A percentile compares a stretch with the other conserved stretches of the same genome.
Conservation (phyloP, 1,140 invertebrate species). For the Aphelinus atriplicis region DNA sequence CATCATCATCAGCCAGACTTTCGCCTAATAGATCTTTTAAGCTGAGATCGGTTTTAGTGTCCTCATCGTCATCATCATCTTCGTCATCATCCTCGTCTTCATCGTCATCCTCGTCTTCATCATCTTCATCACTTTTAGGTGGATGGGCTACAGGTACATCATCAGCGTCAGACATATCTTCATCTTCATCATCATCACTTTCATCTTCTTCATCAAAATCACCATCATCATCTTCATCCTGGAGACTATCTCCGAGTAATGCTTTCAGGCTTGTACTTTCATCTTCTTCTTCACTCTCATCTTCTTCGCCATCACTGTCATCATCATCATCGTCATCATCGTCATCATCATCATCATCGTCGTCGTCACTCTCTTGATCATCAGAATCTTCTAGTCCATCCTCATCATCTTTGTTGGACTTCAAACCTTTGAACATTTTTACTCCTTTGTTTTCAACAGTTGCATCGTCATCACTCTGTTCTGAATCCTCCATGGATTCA, state of each 20-base stretch:
- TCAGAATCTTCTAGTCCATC: slow-evolving; percentile 29
- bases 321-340: slow-evolving; percentile 30
- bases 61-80: slow-evolving; percentile 45
- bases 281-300: slow-evolving; percentile 38
- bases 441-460: slow-evolving; percentile 45
- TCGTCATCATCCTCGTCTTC: slow-evolving; percentile 44
- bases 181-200: slow-evolving; percentile 37
- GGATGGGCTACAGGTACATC: slow-evolving; percentile 41
- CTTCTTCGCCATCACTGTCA: slow-evolving; percentile 42
- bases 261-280: not conserved
- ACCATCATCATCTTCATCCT: slow-evolving; percentile 24
- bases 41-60: slow-evolving; percentile 29
- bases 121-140: slow-evolving; percentile 27
- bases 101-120: slow-evolving; percentile 40
- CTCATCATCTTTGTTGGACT: slow-evolving; percentile 28
- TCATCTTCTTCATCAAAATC: slow-evolving; percentile 30
- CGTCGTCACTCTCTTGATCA: slow-evolving; percentile 22
- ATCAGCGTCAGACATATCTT: slow-evolving; percentile 34
- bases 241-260: slow-evolving; percentile 24
- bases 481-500: slow-evolving; percentile 11
- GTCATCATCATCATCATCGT: slow-evolving; percentile 39
- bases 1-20: slow-evolving; percentile 52
- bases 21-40: slow-evolving; percentile 48
- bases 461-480: slow-evolving; percentile 27
- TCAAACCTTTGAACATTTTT: slow-evolving; percentile 47